Base-by-base conservation (phyloP, 1,140 invertebrate species). In the Drosophila gunungcola region DNA sequence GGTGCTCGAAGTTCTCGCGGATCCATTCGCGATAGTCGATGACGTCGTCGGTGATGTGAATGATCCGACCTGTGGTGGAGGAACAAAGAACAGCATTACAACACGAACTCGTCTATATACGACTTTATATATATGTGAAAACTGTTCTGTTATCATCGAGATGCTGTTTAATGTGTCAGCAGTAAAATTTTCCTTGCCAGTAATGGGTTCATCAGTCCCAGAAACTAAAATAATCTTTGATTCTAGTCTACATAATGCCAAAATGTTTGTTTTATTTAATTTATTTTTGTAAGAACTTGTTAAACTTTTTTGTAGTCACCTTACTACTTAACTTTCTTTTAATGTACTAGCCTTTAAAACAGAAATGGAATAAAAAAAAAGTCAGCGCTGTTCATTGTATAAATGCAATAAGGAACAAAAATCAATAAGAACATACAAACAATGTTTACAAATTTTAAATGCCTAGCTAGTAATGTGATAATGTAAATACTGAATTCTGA, bases 41-140 rank as follows among this genome's bases (percentile, higher is more conserved):
- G 45, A 99, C 98, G 93, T 98, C 97, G 93, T 99, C 97, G 12
- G 97, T 98, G 61, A 99, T 96, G 74, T 97, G 95, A 61, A 99
- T 95, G 74, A 99, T 97, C 78, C 98, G 95, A 72, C 97, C 97
- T 91, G 41, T 12, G 16, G 25, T 13, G 13, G 13, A 2, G 7
- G 2, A 21, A 7, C 10, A n/a, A 36, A 53, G 1, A 12, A 3
- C 34, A 13, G 13, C 49, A 52, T 52, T 51, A 51, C 49, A 51
- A 34, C 38, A 16, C 27, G 29, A 9, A 10, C 29, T 16, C 9
- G 6, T 48, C 5, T 48, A 48, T 25, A 25, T 25, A 25, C 4
- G 25, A 46, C 12, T 10, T 1, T 21, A 21, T 21, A 21, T 21
- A 21, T 21, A 21, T 21, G 16, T 21, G 16, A 21, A 21, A 21